Conservation (phyloP, 2,888 invertebrate genomes). For the Sialis lutaria region DNA sequence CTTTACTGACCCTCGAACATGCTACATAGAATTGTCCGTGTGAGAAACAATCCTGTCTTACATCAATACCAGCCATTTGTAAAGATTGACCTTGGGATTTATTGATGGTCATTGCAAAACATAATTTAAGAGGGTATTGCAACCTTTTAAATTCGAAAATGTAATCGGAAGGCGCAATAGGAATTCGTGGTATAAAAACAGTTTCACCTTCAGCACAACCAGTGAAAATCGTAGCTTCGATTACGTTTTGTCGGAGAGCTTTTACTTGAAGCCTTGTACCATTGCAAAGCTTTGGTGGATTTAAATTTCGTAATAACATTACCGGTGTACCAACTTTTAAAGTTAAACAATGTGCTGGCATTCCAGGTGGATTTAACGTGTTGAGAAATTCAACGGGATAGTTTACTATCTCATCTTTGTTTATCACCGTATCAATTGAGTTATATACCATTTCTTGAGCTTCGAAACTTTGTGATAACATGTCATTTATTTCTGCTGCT, state of each 20-base stretch:
- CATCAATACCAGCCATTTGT: slow-evolving; percentile 8
- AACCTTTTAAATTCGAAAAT: slow-evolving; percentile 12
- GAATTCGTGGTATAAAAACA: slow-evolving; percentile 14
- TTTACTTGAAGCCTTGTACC: slow-evolving; percentile 12
- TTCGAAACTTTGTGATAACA: too few species aligned
- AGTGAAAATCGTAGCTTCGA: slow-evolving; percentile 8
- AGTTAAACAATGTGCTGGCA: slow-evolving; percentile 10
- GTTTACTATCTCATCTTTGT: slow-evolving; percentile 1
- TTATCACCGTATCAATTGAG: too few species aligned
- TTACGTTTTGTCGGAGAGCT: slow-evolving; percentile 7
- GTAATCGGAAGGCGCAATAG: slow-evolving; percentile 9
- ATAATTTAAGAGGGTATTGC: slow-evolving; percentile 15
- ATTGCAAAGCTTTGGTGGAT: slow-evolving; percentile 13
- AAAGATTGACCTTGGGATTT: slow-evolving; percentile 17
- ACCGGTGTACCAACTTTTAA: slow-evolving; percentile 11
- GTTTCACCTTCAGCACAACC: slow-evolving; percentile 7
- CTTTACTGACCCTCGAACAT: slow-evolving; percentile 7
- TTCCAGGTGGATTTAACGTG: slow-evolving; percentile 9
- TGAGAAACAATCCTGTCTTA: slow-evolving; percentile 3
- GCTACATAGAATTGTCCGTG: slow-evolving; percentile 11
- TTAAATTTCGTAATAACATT: slow-evolving; percentile 12
- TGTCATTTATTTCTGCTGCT: too few species aligned
- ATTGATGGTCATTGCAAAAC: slow-evolving; percentile 14
- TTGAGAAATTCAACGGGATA: slow-evolving; percentile 9
- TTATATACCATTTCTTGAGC: too few species aligned